Percentiles rank a stretch among this genome's conserved stretches.
Conservation (phyloP, 2,888 invertebrate genomes). For the Chaitophorus viminalis region DNA sequence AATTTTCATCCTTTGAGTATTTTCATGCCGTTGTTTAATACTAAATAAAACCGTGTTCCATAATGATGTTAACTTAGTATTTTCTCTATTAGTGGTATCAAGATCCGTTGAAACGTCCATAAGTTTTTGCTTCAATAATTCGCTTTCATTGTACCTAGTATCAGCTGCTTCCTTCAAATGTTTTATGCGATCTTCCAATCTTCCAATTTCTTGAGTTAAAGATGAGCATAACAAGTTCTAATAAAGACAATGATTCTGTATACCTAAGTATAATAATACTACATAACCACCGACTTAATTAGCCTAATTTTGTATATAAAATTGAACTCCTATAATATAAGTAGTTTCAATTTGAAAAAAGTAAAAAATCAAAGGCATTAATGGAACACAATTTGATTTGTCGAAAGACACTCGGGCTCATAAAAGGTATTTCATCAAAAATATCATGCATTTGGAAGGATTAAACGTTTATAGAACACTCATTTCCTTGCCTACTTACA, state of each 20-base stretch:
- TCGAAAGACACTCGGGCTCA: too few species aligned
- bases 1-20: conserved; percentile 73
- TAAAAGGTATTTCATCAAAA: too few species aligned
- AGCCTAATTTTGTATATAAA: too few species aligned
- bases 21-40: conserved; percentile 76
- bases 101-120: conserved; percentile 79
- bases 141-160: conserved; percentile 75
- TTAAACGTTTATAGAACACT: too few species aligned
- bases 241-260: too few species aligned
- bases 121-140: conserved; percentile 72
- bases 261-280: background rate
- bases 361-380: too few species aligned
- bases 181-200: conserved; percentile 75
- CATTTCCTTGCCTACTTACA: too few species aligned
- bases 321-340: too few species aligned
- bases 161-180: conserved; percentile 75
- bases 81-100: conserved; percentile 77
- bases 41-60: conserved; percentile 81
- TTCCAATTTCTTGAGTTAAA: conserved; percentile 77
- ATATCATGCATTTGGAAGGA: too few species aligned
- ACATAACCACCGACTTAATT: too few species aligned
- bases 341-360: too few species aligned
- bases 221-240: conserved; percentile 76
- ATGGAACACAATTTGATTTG: too few species aligned
- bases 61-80: conserved; percentile 75